A percentile compares a stretch with the other conserved stretches of the same genome.
These are phyloP conservation scores for Laticauda colubrina DNA, from an alignment of 2,113 vertebrate genomes.

Conservation along the genomic window DNA sequence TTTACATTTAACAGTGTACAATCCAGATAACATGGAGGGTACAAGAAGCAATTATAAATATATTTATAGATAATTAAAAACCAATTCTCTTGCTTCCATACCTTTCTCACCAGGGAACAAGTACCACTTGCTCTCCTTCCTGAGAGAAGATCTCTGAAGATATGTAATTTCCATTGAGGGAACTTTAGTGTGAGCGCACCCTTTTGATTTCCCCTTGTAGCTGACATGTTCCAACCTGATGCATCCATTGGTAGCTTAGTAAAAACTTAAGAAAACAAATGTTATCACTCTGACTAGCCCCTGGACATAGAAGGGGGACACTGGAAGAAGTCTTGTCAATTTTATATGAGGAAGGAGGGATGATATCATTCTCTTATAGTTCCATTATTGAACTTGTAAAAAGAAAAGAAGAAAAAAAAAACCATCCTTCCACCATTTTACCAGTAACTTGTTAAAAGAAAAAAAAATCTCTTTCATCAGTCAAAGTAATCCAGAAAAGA, in stretches of 20 bases:
- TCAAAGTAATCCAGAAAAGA: background rate
- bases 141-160: background rate
- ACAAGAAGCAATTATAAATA: background rate
- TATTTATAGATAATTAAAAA: background rate
- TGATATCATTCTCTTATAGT: background rate
- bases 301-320: background rate
- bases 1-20: background rate
- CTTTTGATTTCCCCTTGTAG: background rate
- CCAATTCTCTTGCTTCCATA: background rate
- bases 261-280: background rate
- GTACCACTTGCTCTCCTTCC: too few species aligned
- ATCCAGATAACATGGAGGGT: background rate
- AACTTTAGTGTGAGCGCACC: background rate
- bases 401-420: background rate
- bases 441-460: background rate
- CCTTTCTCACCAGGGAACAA: background rate
- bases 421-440: too few species aligned
- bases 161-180: background rate
- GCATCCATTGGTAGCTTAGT: too few species aligned
- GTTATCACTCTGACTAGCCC: background rate
- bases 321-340: background rate
- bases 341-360: background rate
- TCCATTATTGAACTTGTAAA: background rate
- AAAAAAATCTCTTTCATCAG: background rate
- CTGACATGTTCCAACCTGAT: background rate